Evolutionary conservation across 2,888 invertebrate genomes (phyloP), one percentile per base, ranked within the genome.

Genomic region (Torymus texanus): DNA sequence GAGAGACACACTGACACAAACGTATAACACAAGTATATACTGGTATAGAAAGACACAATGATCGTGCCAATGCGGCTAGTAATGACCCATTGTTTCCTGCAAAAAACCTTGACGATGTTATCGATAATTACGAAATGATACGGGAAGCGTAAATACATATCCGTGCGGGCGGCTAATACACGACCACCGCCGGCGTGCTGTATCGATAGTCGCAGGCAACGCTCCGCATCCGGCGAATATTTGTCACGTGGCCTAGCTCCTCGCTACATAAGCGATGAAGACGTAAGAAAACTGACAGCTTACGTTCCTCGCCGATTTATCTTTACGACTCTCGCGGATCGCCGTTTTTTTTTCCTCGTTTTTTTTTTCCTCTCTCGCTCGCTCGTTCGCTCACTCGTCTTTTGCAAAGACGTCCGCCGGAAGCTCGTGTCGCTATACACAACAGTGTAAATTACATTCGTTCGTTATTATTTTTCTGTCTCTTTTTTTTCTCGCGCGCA

Each of bases 61-160:
- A 81, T 80, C 79, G 81, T 77, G 82, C 74, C 78, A 79, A 80
- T 84, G 84, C 83, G 83, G 81, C 84, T 50, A 86, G 88, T 89
- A 89, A 89, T 89, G 87, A 89, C 86, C 88, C 87, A 90, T 90
- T 90, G 89, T 90, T 89, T 90, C 87, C 87, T 85, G 87, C 87
- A 86, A 88, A 88, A 88, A 88, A 84, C 89, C 89, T 89, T 88
- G 90, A 88, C 88, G 89, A 89, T 90, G 88, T 89, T 89, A 89
- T 89, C 89, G 90, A 90, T 89, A 90, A 90, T 90, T 89, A 88
- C 89, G 86, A 88, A 90, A 89, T 89, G 89, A 90, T 90, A 90
- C 87, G 88, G 88, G 87, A 88, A 88, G 87, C 88, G 87, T 88
- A 88, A 90, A 88, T 89, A 89, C 86, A 87, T 87, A 87, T 88